Conservation (phyloP, 2,888 invertebrate genomes). For the Entomobrya multifasciata region DNA sequence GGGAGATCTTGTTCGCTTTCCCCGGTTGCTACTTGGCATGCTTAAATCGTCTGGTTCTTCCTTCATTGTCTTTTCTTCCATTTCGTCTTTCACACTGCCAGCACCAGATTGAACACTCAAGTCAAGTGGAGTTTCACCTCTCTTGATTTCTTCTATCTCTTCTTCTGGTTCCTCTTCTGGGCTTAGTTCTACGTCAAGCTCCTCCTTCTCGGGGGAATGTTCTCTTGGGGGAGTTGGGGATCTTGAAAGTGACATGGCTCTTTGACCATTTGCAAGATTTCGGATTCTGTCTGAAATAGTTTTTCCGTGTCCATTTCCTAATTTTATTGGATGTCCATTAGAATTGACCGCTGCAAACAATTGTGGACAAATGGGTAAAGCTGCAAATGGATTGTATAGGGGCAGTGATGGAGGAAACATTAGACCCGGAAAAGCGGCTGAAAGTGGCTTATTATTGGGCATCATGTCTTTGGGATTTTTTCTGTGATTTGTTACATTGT, state of each 20-base stretch:
- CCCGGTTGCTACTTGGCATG: constrained; percentile 70
- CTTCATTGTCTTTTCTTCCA: constrained; percentile 46
- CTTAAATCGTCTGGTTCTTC: constrained; percentile 59
- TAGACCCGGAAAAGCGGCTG: constrained; percentile 75
- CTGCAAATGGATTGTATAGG: constrained; percentile 79
- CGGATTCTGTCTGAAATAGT: constrained; percentile 85
- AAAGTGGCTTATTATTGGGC: constrained; percentile 52
- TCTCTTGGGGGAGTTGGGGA: constrained; percentile 69
- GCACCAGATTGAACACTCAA: constrained; percentile 70
- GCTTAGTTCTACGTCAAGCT: constrained; percentile 64
- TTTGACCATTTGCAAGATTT: constrained; percentile 71
- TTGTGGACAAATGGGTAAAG: constrained; percentile 77
- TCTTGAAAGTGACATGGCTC: constrained; percentile 64
- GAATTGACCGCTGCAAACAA: constrained; percentile 75
- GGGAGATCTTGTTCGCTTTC: constrained; percentile 73
- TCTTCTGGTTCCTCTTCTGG: constrained; percentile 66
- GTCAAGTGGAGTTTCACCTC: constrained; percentile 74
- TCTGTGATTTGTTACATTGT: constrained; percentile 52
- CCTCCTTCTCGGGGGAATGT: constrained; percentile 65
- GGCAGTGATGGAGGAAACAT: constrained; percentile 78
- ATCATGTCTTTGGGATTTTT: constrained; percentile 52
- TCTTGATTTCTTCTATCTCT: constrained; percentile 61
- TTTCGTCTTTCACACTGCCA: constrained; percentile 71
- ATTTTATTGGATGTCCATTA: constrained; percentile 48
- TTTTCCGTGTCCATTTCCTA: constrained; percentile 83